A percentile compares a stretch with the other conserved stretches of the same genome.
Conservation (phyloP, 2,888 invertebrate genomes). For the Mechanitis messenoides region DNA sequence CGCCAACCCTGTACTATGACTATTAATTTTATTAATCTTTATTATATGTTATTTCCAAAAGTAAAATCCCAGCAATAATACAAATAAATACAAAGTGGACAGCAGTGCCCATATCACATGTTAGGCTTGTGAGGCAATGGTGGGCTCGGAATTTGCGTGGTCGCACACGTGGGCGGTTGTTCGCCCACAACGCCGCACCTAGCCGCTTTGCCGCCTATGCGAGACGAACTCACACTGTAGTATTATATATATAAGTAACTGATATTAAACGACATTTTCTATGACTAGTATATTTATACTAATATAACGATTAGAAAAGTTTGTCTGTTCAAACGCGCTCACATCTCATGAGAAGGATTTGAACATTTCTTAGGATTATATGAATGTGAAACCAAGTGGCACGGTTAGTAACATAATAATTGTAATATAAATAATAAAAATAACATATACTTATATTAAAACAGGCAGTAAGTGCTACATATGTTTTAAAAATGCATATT, state of each 20-base stretch:
- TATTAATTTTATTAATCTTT: background rate
- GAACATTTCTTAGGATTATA: too few relatives aligned
- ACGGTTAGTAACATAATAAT: too few relatives aligned
- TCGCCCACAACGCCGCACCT: slow-evolving; percentile 64
- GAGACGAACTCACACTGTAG: slow-evolving; percentile 17
- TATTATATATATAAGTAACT: background rate
- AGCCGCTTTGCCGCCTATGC: slow-evolving; percentile 45
- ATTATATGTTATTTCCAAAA: background rate
- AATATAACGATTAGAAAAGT: too few relatives aligned
- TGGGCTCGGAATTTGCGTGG: slow-evolving; percentile 66
- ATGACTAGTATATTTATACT: too few relatives aligned
- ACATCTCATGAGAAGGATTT: too few relatives aligned
- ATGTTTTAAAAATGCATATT: too few relatives aligned
- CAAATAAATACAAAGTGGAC: background rate
- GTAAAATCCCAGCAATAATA: background rate
- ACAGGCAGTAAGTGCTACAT: too few relatives aligned
- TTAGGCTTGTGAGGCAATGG: slow-evolving; percentile 22
- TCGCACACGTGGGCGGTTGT: slow-evolving; percentile 57
- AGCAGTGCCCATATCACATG: slow-evolving; percentile 8
- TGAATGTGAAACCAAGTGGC: too few relatives aligned
- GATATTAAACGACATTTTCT: background rate
- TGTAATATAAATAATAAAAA: too few relatives aligned
- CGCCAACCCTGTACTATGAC: too few relatives aligned
- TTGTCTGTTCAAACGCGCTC: too few relatives aligned
- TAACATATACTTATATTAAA: too few relatives aligned